phyloP scores from a whole-genome alignment of 2,797 vertebrate species.

The Sebastes iracundus region DNA sequence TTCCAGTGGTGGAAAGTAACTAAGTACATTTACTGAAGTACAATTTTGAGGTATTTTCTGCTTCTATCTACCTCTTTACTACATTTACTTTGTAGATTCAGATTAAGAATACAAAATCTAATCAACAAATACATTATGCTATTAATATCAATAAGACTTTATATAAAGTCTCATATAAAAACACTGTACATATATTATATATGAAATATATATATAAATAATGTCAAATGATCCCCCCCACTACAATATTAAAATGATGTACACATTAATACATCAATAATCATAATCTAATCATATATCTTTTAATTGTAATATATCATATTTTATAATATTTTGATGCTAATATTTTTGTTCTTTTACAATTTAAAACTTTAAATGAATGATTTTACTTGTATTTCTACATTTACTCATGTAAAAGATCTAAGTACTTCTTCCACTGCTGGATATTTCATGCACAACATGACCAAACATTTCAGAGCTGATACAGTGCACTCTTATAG shows the following conservation, averaged over 20 bases:
- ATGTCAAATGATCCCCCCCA: neutral
- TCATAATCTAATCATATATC: neutral
- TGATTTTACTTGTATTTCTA: neutral
- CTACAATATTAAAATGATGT: neutral
- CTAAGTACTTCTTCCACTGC: neutral
- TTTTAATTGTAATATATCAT: accelerated
- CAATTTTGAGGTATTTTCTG: neutral
- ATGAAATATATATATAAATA: neutral
- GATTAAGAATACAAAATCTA: neutral
- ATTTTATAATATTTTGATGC: neutral
- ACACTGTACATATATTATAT: neutral
- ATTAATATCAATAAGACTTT: neutral
- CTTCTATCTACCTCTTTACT: neutral
- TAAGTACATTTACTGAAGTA: neutral
- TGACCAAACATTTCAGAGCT: neutral
- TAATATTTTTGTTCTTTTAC: neutral
- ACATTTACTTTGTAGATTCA: neutral
- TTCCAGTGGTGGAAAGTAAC: neutral
- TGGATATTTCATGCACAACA: neutral
- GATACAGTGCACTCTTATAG: neutral
- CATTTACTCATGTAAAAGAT: neutral
- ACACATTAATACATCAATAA: neutral
- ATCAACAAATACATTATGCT: neutral
- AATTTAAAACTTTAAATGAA: neutral
- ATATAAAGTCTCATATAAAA: neutral